Evolutionary conservation across 1,140 invertebrate genomes (phyloP).

Genomic region (Asobara japonica): DNA sequence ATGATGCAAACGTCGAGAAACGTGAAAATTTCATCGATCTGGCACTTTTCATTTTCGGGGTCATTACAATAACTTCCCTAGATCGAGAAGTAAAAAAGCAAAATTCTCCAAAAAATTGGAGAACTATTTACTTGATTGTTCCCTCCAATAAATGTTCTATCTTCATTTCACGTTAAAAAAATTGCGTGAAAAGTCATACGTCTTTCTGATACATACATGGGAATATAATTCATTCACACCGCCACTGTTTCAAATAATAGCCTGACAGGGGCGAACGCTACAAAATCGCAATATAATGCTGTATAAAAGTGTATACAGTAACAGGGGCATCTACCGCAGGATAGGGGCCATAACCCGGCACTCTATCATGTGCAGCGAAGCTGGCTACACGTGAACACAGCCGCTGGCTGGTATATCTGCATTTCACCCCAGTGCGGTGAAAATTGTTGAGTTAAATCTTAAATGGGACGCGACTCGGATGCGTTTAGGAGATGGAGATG

Average conservation of each 20-base stretch:
- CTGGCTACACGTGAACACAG: neutral
- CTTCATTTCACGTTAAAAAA: neutral
- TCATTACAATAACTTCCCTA: too few relatives aligned
- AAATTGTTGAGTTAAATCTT: neutral
- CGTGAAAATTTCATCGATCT: too few relatives aligned
- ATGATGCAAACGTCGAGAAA: too few relatives aligned
- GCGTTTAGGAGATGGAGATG: neutral
- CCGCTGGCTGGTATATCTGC: neutral
- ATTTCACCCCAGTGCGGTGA: neutral
- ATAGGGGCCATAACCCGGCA: neutral
- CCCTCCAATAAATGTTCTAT: neutral
- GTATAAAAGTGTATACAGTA: neutral
- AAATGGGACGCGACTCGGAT: neutral
- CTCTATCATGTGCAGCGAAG: neutral
- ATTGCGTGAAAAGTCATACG: neutral
- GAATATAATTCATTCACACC: neutral
- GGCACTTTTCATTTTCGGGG: too few relatives aligned
- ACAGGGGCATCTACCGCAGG: slow-evolving; percentile 1
- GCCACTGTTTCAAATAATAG: neutral
- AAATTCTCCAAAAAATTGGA: too few relatives aligned
- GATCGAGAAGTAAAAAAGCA: too few relatives aligned
- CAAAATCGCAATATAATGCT: neutral
- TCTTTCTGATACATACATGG: neutral
- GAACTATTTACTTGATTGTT: too few relatives aligned
- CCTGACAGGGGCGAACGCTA: neutral